Evolutionary conservation across 2,888 invertebrate species (phyloP), one percentile per base, ranked within the genome.

Genomic region (Eilema griseolum): DNA sequence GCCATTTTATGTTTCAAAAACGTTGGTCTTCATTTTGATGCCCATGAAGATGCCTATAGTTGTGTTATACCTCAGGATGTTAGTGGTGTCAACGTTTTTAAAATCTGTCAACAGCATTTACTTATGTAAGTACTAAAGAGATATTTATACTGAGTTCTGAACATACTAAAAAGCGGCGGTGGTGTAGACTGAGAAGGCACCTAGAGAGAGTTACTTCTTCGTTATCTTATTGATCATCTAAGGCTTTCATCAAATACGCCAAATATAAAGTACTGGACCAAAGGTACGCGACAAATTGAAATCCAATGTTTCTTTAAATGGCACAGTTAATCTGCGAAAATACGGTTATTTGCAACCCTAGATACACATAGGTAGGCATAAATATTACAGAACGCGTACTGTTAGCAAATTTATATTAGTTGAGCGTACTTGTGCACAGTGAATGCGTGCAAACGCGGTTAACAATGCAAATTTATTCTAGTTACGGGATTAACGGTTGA

Each of bases 381-480:
- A 66, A 66, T 62, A 66, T 70, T 61, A 56, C 69, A 46, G 66
- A 82, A 78, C 72, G 78, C 76, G 78, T 80, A 71, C 67, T 78
- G 84, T 85, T 84, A 83, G 85, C 86, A 86, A 86, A 85, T 89
- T 88, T 85, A 89, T 87, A 88, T 89, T 86, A 85, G 86, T 85
- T 81, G 83, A 85, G 85, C 85, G 86, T 85, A 89, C 81, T 83
- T 81, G 76, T 82, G 84, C 84, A 86, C 83, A 80, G 83, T 74
- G 80, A 74, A 77, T 85, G 85, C 87, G 78, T 83, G 83, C 85
- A 85, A 88, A 89, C 81, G 86, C 83, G 85, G 85, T 89, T 88
- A 89, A 89, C 89, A 88, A 93, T 93, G 93, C 90, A 93, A 93
- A 94, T 94, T 91, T 93, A 93, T 93, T 93, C 92, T 89, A 89